Evolutionary conservation across 1,140 invertebrate species (phyloP).

Genomic region (Campoletis sonorensis): DNA sequence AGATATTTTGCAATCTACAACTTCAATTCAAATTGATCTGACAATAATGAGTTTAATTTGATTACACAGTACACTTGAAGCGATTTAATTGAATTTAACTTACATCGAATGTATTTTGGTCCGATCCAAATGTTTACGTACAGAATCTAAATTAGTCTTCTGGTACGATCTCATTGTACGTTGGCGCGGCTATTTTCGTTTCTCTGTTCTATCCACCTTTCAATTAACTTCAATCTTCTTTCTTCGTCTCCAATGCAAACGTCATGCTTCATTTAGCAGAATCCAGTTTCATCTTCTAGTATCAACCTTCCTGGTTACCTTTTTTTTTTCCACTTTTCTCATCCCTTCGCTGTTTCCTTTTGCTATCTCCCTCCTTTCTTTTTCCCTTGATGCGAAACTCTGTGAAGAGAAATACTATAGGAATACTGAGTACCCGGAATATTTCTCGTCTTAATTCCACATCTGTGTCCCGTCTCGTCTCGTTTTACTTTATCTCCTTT

Average conservation of each 20-base stretch:
- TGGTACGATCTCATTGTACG: background rate
- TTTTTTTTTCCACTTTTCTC: background rate
- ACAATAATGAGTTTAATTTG: too few species aligned
- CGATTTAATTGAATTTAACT: background rate
- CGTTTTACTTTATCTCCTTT: background rate
- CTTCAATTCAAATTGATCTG: too few species aligned
- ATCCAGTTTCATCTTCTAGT: background rate
- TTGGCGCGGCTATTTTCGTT: background rate
- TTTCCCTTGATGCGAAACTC: background rate
- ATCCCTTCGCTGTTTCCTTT: background rate
- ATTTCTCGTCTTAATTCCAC: slow-evolving; percentile 12
- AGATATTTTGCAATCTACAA: too few species aligned
- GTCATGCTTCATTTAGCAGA: too few species aligned
- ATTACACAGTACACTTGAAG: background rate
- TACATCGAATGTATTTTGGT: background rate
- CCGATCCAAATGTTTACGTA: background rate
- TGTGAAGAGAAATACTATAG: background rate
- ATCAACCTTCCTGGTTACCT: background rate
- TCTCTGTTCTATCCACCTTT: background rate
- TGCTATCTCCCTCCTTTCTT: too few species aligned
- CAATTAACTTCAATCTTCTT: background rate
- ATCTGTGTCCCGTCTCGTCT: slow-evolving; percentile 1
- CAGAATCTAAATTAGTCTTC: background rate
- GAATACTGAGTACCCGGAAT: background rate
- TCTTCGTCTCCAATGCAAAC: background rate